Percentiles rank a stretch among this genome's conserved stretches.
Evolutionary conservation across 2,797 vertebrate genomes (phyloP).

Genomic region (Paramormyrops hopkinsi): DNA sequence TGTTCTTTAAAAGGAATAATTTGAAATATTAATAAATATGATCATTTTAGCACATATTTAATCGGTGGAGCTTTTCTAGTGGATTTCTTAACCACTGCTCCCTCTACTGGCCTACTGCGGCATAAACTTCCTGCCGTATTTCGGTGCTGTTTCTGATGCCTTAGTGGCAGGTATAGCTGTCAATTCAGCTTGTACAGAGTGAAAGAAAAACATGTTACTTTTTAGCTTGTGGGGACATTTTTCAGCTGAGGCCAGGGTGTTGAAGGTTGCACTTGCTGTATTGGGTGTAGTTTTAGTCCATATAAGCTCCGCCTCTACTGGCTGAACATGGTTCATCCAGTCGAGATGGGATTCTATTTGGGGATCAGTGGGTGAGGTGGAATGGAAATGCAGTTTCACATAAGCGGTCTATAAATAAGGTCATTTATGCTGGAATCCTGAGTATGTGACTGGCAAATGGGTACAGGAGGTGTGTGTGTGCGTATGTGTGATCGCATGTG

Average conservation of each 20-base stretch:
- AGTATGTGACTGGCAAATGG: neutral
- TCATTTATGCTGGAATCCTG: slow-evolving; percentile 6
- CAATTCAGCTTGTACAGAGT: neutral
- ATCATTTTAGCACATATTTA: neutral
- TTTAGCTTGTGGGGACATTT: neutral
- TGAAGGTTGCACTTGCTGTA: slow-evolving; percentile 28
- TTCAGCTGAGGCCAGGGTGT: neutral
- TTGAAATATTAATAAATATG: neutral
- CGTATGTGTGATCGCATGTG: neutral
- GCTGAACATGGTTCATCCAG: slow-evolving; percentile 43
- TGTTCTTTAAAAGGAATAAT: neutral
- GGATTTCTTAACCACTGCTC: neutral
- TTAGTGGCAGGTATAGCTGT: neutral
- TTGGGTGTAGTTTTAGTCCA: slow-evolving; percentile 37
- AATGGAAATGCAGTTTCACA: slow-evolving; percentile 18
- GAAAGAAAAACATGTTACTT: neutral
- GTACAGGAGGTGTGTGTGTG: neutral
- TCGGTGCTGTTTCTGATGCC: neutral
- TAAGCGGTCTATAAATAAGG: slow-evolving; percentile 29
- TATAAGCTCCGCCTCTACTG: slow-evolving; percentile 41
- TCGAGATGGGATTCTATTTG: slow-evolving; percentile 37
- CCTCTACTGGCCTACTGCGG: neutral
- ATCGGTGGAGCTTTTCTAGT: neutral
- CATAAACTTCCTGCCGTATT: neutral
- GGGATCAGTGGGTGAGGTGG: slow-evolving; percentile 14